Evolutionary conservation across 2,113 vertebrate species (phyloP).

Genomic region (Pluvianellus socialis): DNA sequence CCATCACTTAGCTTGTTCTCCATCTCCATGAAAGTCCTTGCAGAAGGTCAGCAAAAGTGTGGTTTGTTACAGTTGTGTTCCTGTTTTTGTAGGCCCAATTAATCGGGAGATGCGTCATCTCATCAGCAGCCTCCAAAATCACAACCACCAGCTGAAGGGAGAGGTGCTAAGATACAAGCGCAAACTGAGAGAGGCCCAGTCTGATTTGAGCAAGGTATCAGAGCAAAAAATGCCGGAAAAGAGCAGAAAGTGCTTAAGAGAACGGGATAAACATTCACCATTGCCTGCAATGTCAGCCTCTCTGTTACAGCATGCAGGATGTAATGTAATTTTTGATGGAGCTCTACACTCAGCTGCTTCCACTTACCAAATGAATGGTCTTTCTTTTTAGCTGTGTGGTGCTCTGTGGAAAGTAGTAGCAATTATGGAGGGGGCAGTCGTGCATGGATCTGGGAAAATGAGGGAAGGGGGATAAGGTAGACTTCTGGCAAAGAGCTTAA

Average conservation of each 20-base stretch:
- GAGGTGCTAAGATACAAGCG: slow-evolving; percentile 93
- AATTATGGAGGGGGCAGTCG: neutral
- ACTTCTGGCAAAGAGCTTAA: neutral
- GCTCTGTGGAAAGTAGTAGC: neutral
- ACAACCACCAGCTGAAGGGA: slow-evolving; percentile 97
- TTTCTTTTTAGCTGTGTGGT: neutral
- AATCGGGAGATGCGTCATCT: slow-evolving; percentile 97
- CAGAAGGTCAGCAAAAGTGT: neutral
- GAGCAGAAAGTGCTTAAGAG: neutral
- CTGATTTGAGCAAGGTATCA: slow-evolving; percentile 89
- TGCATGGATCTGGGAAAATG: neutral
- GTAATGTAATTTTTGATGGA: neutral
- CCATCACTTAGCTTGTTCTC: neutral
- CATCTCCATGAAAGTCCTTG: neutral
- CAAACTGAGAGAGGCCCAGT: slow-evolving; percentile 88
- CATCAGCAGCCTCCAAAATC: slow-evolving; percentile 96
- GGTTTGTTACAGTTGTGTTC: neutral
- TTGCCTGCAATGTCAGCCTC: neutral
- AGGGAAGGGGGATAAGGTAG: neutral
- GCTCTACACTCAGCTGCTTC: neutral
- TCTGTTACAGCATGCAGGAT: neutral
- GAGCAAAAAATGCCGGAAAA: neutral
- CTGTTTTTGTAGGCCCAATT: slow-evolving; percentile 84
- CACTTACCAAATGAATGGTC: neutral
- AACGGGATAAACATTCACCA: neutral